Evolutionary conservation across 2,797 vertebrate genomes (phyloP).

Genomic region (Petrocephalus sullivani): DNA sequence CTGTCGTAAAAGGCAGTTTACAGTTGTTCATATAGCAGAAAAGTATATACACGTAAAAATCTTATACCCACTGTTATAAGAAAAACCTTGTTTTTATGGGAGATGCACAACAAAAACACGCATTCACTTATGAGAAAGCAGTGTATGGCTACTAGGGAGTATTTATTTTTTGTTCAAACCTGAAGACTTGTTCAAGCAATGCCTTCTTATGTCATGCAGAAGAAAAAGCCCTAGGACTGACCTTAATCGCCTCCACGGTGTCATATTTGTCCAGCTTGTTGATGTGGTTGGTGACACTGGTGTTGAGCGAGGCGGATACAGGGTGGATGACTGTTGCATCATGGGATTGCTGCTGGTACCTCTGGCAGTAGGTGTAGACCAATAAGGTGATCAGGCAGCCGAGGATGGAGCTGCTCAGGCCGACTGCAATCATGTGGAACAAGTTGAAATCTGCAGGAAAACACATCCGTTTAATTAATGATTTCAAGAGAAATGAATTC

Average conservation of each 20-base stretch:
- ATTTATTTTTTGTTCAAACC: not conserved
- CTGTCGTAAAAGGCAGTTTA: not conserved
- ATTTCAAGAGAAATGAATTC: not conserved
- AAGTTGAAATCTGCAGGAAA: constrained; percentile 81
- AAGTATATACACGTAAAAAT: not conserved
- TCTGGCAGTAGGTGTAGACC: constrained; percentile 91
- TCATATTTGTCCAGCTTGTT: constrained; percentile 98
- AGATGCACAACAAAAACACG: constrained; percentile 11
- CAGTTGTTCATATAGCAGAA: not conserved
- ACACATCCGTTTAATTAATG: not conserved
- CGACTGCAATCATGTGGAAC: constrained; percentile 95
- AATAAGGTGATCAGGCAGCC: constrained; percentile 91
- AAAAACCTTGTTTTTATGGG: not conserved
- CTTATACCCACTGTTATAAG: not conserved
- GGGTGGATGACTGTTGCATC: constrained; percentile 95
- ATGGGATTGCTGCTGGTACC: constrained; percentile 90
- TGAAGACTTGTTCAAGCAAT: not conserved
- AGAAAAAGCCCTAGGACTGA: constrained; percentile 49
- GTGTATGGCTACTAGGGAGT: constrained; percentile 39
- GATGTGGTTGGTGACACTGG: constrained; percentile 97
- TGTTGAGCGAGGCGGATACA: constrained; percentile 87
- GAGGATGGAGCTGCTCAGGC: constrained; percentile 89
- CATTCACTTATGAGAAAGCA: constrained; percentile 61
- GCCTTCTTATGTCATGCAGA: not conserved
- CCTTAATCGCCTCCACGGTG: constrained; percentile 96